Evolutionary conservation across 2,797 vertebrate genomes (phyloP).

Genomic region (Centropyge bicolor): DNA sequence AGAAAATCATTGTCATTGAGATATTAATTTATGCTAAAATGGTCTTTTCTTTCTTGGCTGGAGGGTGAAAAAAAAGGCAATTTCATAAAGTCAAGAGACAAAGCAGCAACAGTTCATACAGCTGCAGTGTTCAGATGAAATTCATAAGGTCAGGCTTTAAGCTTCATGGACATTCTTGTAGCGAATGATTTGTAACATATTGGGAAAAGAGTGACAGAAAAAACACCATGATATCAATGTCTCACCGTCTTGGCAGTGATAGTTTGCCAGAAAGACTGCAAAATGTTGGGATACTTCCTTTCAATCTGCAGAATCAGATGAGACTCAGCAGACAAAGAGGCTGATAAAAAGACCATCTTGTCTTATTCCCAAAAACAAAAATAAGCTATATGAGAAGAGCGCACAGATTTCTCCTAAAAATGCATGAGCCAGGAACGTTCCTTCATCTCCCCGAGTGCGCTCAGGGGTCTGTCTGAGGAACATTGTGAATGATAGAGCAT

Average conservation of each 20-base stretch:
- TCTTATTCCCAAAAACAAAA: constrained; percentile 39
- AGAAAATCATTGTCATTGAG: constrained; percentile 52
- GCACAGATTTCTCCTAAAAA: constrained; percentile 52
- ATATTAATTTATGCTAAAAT: constrained; percentile 52
- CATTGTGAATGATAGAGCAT: constrained; percentile 62
- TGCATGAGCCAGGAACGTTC: constrained; percentile 40
- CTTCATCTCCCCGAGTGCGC: constrained; percentile 56
- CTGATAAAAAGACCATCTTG: constrained; percentile 37
- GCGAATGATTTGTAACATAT: background rate
- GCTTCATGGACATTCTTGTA: background rate
- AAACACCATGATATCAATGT: background rate
- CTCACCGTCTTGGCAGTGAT: constrained; percentile 5
- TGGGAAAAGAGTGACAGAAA: background rate
- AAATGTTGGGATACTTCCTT: constrained; percentile 1
- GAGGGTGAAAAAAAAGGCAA: constrained; percentile 52
- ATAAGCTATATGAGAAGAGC: constrained; percentile 15
- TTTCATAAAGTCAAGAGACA: constrained; percentile 43
- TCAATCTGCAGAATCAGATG: constrained; percentile 4
- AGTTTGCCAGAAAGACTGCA: background rate
- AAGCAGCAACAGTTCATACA: constrained; percentile 24
- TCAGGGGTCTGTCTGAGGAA: constrained; percentile 58
- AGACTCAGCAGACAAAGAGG: constrained; percentile 19
- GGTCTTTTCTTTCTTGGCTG: constrained; percentile 33
- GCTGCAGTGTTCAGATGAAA: constrained; percentile 43
- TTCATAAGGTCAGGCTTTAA: constrained; percentile 5